Base-by-base conservation (phyloP, 2,888 invertebrate species). In the Caenorhabditis sulstoni region DNA sequence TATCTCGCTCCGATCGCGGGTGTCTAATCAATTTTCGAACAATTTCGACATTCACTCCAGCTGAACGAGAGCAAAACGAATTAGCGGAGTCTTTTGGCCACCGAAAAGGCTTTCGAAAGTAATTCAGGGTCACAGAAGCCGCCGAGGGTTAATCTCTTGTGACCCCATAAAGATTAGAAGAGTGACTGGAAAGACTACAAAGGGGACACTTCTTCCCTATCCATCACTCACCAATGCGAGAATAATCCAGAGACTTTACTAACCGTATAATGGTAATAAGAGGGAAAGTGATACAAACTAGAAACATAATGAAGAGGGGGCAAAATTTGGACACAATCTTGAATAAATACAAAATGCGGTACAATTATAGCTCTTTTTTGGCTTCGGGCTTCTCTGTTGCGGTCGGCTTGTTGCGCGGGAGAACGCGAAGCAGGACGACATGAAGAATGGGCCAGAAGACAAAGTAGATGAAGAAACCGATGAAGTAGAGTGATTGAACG, bases 391-490 rank as follows among this genome's bases (percentile, higher is more conserved):
- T 29, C 29, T 29, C 29, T 3, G 7, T 62, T 7, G 22, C 67
- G 20, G 49, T 11, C 20, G 50, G 73, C 59, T 84, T 83, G 58
- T 87, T 83, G n/a, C 84, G 73, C n/a, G 88, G 87, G 35, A 88
- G 70, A 14, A 81, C 78, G 16, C 84, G 84, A 22, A 81, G 75
- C 7, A 87, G 82, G 20, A 85, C 61, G 50, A 81, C 67, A 67
- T 81, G 81, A 14, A 80, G 74, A 55, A 85, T 81, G 14, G 88
- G 88, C 88, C 87, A 87, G 20, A 81, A 50, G 45, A 89, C 29
- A 68, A 88, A 87, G 68, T 88, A 89, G 57, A 86, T 68, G 50
- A 89, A 70, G 79, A 85, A 87, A n/a, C 87, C 87, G 59, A 81
- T 79, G 67, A 87, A 87, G 76, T 88, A 88, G 71, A 87, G 86